Percentiles rank a stretch among this genome's conserved stretches.
Evolutionary conservation across 1,140 invertebrate species (phyloP).

Genomic region (Eufriesea mexicana): DNA sequence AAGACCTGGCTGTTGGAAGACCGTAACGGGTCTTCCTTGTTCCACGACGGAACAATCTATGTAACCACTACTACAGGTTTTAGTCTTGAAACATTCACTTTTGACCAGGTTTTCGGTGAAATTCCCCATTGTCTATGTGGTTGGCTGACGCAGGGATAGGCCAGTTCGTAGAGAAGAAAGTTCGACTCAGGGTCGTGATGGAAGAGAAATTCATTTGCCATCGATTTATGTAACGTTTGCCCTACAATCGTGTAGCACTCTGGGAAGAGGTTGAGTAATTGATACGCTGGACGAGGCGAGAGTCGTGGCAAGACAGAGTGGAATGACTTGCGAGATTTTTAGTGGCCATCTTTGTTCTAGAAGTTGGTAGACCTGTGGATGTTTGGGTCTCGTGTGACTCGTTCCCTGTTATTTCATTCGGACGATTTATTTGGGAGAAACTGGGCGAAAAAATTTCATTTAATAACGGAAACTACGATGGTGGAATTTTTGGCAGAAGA

Average conservation of each 20-base stretch:
- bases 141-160: not conserved
- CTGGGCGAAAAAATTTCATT: not conserved
- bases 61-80: too few relatives aligned
- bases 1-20: too few relatives aligned
- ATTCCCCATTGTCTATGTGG: too few relatives aligned
- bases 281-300: not conserved
- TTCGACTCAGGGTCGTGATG: not conserved
- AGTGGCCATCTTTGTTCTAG: too few relatives aligned
- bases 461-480: too few relatives aligned
- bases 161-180: not conserved
- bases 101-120: too few relatives aligned
- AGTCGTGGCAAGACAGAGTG: not conserved
- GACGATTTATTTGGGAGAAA: too few relatives aligned
- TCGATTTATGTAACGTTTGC: slow-evolving; percentile 3
- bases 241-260: not conserved
- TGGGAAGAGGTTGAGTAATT: not conserved
- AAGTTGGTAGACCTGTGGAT: not conserved
- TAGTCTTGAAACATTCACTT: too few relatives aligned
- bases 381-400: not conserved
- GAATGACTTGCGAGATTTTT: not conserved
- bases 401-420: not conserved
- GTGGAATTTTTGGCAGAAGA: too few relatives aligned
- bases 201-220: not conserved
- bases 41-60: too few relatives aligned
- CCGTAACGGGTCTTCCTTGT: too few relatives aligned